Evolutionary conservation across 2,113 vertebrate species (phyloP).

Genomic region (Aphelocoma coerulescens): DNA sequence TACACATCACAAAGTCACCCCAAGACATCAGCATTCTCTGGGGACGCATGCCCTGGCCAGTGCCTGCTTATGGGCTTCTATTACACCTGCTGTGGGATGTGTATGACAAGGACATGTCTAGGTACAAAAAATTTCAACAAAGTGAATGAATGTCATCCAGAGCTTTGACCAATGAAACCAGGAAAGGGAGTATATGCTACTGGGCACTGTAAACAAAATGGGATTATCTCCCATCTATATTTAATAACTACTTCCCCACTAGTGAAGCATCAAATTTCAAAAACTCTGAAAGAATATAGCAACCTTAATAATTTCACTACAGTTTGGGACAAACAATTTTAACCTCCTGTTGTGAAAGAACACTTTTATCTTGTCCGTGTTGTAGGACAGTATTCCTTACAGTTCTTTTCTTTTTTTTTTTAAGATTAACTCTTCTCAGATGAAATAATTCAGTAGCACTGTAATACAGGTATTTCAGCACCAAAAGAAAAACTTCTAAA

Average conservation of each 20-base stretch:
- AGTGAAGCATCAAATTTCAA: background rate
- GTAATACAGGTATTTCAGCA: background rate
- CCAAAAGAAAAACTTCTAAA: background rate
- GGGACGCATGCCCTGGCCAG: accelerated
- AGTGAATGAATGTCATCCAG: background rate
- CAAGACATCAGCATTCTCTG: background rate
- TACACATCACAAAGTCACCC: too few relatives aligned
- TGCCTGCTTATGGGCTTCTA: accelerated
- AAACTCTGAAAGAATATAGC: background rate
- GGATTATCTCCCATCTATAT: background rate
- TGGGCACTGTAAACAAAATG: background rate
- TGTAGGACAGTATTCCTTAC: background rate
- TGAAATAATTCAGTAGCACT: background rate
- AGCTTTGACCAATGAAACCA: background rate
- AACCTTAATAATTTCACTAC: background rate
- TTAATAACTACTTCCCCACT: background rate
- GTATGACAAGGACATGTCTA: background rate
- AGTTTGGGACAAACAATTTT: background rate
- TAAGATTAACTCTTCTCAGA: background rate
- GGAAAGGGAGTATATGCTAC: background rate
- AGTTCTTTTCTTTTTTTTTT: background rate
- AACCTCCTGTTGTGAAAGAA: background rate
- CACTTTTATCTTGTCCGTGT: background rate
- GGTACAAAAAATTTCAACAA: background rate
- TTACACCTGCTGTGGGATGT: accelerated